Conservation (phyloP, 2,113 vertebrate species). For the Chauna torquata region DNA sequence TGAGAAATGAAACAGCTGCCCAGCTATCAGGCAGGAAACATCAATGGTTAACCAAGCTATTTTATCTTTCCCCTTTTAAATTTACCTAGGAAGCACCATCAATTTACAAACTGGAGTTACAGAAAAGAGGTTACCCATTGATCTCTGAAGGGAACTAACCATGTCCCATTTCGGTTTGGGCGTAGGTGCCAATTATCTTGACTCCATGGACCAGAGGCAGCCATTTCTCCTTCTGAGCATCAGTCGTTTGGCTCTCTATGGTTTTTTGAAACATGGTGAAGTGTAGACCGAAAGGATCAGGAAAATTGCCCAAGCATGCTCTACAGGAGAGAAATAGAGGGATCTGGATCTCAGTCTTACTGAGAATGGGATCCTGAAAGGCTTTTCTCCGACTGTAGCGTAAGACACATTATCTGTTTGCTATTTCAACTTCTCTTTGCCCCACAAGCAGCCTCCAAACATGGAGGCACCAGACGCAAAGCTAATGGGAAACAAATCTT, state of each 20-base stretch:
- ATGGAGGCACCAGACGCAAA: not conserved
- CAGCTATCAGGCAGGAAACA: not conserved
- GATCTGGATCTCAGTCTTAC: slow-evolving; percentile 66
- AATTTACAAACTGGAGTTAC: slow-evolving; percentile 11
- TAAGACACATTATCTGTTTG: not conserved
- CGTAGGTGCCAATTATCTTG: slow-evolving; percentile 91
- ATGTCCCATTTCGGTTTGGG: slow-evolving; percentile 96
- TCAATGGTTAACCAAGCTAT: not conserved
- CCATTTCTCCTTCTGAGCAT: slow-evolving; percentile 90
- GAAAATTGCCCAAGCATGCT: slow-evolving; percentile 63
- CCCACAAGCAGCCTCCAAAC: not conserved
- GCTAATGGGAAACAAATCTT: not conserved
- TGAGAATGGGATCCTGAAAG: not conserved
- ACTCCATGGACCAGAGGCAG: slow-evolving; percentile 77
- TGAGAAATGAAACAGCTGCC: not conserved
- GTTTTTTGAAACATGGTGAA: slow-evolving; percentile 91
- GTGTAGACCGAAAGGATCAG: slow-evolving; percentile 84
- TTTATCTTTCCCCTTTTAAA: not conserved
- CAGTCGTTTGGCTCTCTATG: slow-evolving; percentile 83
- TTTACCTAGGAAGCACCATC: not conserved
- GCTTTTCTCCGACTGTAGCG: not conserved
- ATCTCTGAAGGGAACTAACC: slow-evolving; percentile 86
- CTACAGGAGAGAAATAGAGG: slow-evolving; percentile 82
- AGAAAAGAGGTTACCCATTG: slow-evolving; percentile 50
- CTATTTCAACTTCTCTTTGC: not conserved